Conservation (phyloP, 2,888 invertebrate genomes). For the Acanthosepion esculentum region DNA sequence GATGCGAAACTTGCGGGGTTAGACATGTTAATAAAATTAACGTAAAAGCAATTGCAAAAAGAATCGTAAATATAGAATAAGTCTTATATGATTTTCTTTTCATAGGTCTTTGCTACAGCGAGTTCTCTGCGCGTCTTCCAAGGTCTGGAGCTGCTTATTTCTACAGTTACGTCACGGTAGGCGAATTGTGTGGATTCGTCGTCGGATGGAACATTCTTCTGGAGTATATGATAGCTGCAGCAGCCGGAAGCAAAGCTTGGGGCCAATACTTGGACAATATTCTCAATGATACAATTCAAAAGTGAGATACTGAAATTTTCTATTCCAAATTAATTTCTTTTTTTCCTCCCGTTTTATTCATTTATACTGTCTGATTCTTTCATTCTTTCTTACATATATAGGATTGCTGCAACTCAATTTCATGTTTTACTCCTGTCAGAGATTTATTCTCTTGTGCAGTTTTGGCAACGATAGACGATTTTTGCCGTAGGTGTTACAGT, state of each 20-base stretch:
- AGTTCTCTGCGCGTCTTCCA: slow-evolving; percentile 69
- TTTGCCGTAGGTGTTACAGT: too few relatives aligned
- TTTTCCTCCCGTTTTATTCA: neutral
- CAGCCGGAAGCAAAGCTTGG: slow-evolving; percentile 71
- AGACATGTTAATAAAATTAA: too few relatives aligned
- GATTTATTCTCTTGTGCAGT: too few relatives aligned
- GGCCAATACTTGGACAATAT: slow-evolving; percentile 71
- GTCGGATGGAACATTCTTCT: slow-evolving; percentile 72
- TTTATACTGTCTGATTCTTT: slow-evolving; percentile 46
- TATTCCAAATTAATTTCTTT: neutral
- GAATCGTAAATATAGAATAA: neutral
- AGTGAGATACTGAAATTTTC: slow-evolving; percentile 54
- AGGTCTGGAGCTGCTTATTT: slow-evolving; percentile 69
- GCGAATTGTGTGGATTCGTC: slow-evolving; percentile 71
- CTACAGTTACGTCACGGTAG: slow-evolving; percentile 71
- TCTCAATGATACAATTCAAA: slow-evolving; percentile 66
- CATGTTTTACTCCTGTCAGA: too few relatives aligned
- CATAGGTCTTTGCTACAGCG: slow-evolving; percentile 71
- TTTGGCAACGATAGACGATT: too few relatives aligned
- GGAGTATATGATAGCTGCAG: slow-evolving; percentile 69
- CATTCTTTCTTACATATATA: slow-evolving; percentile 40
- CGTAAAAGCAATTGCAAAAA: too few relatives aligned
- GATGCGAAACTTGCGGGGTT: too few relatives aligned
- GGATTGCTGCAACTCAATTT: too few relatives aligned
- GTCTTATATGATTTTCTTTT: neutral